These are phyloP conservation scores for Elysia chlorotica DNA, from an alignment of 1,140 invertebrate species.

Conservation along the genomic window DNA sequence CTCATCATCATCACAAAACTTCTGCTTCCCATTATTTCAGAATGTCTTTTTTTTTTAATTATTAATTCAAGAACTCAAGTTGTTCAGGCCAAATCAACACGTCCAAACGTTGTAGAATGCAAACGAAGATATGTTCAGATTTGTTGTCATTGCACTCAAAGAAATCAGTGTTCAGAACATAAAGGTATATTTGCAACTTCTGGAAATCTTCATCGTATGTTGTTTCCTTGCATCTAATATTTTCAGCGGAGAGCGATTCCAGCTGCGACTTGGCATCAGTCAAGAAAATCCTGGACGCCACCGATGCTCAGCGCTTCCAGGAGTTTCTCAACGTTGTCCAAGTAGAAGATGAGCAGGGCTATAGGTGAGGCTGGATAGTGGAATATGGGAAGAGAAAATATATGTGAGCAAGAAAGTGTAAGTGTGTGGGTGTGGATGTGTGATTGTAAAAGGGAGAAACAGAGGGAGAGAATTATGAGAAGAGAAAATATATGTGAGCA, in stretches of 20 bases:
- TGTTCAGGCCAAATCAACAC: too few species aligned
- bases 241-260: constrained; percentile 51
- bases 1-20: too few species aligned
- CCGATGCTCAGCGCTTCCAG: constrained; percentile 45
- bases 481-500: neutral
- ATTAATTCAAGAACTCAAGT: too few species aligned
- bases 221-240: too few species aligned
- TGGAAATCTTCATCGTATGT: neutral
- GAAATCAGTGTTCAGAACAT: neutral
- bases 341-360: constrained; percentile 20
- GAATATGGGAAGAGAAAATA: neutral
- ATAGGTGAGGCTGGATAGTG: constrained; percentile 4
- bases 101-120: too few species aligned
- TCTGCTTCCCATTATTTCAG: neutral
- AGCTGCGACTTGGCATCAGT: constrained; percentile 60
- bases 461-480: neutral
- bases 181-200: neutral
- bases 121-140: neutral
- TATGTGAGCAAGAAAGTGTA: too few species aligned
- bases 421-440: too few species aligned
- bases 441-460: neutral
- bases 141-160: neutral
- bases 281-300: constrained; percentile 50
- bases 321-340: constrained; percentile 32
- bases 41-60: neutral